A percentile compares a stretch with the other conserved stretches of the same genome.
Evolutionary conservation across 1,140 invertebrate genomes (phyloP).

Genomic region (Dryas iulia): DNA sequence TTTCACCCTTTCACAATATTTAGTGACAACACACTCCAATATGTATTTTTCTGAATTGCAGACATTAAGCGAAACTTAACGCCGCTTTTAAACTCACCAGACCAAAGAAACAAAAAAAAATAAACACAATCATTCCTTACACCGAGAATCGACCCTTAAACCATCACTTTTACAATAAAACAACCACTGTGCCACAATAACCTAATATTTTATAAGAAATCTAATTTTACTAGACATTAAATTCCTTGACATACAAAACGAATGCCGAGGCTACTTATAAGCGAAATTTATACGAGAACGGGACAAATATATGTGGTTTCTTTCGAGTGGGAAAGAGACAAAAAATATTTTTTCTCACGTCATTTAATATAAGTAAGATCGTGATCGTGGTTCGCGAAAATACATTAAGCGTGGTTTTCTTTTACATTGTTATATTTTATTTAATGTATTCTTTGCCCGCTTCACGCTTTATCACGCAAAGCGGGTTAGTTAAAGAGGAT

Average conservation of each 20-base stretch:
- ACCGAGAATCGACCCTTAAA: no score
- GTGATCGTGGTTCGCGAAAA: constrained; percentile 45
- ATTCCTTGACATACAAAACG: constrained; percentile 14
- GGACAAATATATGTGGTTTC: not conserved
- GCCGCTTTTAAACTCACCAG: no score
- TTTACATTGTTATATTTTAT: constrained; percentile 36
- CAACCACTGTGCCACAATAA: not conserved
- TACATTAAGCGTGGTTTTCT: constrained; percentile 42
- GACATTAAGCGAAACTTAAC: no score
- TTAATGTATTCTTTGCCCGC: no score
- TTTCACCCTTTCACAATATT: no score
- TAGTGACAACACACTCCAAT: no score
- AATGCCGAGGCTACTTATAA: constrained; percentile 16
- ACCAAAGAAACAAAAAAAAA: no score
- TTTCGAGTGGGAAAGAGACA: constrained; percentile 19
- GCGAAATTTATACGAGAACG: constrained; percentile 17
- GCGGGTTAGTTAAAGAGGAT: no score
- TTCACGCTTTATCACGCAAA: no score
- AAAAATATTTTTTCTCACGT: constrained; percentile 56
- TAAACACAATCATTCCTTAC: no score
- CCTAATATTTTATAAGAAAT: not conserved
- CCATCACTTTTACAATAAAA: no score
- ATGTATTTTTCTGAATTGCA: no score
- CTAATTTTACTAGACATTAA: constrained; percentile 11
- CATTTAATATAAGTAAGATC: constrained; percentile 49